phyloP scores from a whole-genome alignment of 2,888 invertebrate genomes.

The Syritta pipiens region DNA sequence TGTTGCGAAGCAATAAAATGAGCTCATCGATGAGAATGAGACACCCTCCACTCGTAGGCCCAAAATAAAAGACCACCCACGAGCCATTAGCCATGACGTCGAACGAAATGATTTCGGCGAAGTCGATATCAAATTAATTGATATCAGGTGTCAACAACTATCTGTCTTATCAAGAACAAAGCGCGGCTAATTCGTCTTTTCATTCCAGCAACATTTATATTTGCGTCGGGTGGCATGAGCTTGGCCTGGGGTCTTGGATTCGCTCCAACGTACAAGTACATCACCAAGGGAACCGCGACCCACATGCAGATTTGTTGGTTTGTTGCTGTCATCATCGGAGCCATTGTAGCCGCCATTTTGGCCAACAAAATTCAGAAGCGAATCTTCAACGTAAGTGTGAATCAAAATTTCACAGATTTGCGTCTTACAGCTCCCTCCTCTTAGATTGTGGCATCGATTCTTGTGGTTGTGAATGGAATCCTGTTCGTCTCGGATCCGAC shows the following conservation, averaged over 20 bases:
- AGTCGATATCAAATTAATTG: too few species aligned
- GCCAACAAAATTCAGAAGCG: slow-evolving; percentile 57
- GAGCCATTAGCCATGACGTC: too few species aligned
- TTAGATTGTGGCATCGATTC: slow-evolving; percentile 12
- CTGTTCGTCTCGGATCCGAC: slow-evolving; percentile 70
- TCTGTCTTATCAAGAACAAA: too few species aligned
- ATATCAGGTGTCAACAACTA: too few species aligned
- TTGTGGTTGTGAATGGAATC: slow-evolving; percentile 72
- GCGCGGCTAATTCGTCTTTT: too few species aligned
- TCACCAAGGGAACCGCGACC: neutral
- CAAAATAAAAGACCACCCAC: too few species aligned
- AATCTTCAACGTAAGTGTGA: slow-evolving; percentile 16
- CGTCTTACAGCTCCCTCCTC: neutral
- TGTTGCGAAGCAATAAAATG: too few species aligned
- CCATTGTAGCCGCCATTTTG: slow-evolving; percentile 68
- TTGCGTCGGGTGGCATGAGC: slow-evolving; percentile 73
- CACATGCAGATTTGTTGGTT: slow-evolving; percentile 74
- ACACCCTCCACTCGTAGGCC: too few species aligned
- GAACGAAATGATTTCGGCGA: too few species aligned
- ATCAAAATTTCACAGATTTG: too few species aligned
- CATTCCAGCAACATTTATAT: slow-evolving; percentile 66
- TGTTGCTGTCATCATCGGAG: slow-evolving; percentile 74
- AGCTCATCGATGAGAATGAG: too few species aligned
- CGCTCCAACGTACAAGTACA: neutral
- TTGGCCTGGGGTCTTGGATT: slow-evolving; percentile 73